Base-by-base conservation (phyloP, 2,113 vertebrate genomes). In the Channa argus region DNA sequence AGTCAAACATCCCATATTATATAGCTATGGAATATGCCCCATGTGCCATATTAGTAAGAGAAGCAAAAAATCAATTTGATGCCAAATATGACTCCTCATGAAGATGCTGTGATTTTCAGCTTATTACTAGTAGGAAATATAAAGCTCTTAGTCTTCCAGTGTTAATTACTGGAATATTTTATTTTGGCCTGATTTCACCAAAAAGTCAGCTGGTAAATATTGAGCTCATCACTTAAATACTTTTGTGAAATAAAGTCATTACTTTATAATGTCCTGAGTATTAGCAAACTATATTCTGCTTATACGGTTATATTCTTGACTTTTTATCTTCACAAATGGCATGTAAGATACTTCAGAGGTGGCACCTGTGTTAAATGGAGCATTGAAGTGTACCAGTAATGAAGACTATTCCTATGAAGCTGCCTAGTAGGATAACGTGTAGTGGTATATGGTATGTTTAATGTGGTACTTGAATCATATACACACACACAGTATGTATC, bases 381-480 rank as follows among this genome's bases (percentile, higher is more conserved):
- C 75, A 73, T 83, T 85, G 69, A 83, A 79, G 69, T 86, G 79
- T 86, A 81, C 44, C 86, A 85, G 75, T 88, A 63, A 86, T 86
- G 80, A 88, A 88, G 83, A 87, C 77, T 67, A 77, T 87, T 80
- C 69, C 71, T 86, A 79, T 84, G 67, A 89, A 87, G 84, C 87
- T 89, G 87, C 89, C 86, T 66, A 77, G 56, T 77, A 55, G 80
- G 68, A 87, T 82, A 79, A 70, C 84, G 85, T 90, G 82, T 82
- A 73, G 82, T 82, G 69, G 47, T 76, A 83, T 88, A 76, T 76
- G 49, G 72, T 80, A 63, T 86, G 78, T 88, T 78, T 60, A 54
- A 75, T 71, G 80, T 80, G 90, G 87, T 91, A 93, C 92, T 89
- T 91, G 86, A 90, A 89, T 82, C 64, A 70, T 66, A 73, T 45